Conservation (phyloP, 2,797 vertebrate genomes). For the Coccyzus lansbergi region DNA sequence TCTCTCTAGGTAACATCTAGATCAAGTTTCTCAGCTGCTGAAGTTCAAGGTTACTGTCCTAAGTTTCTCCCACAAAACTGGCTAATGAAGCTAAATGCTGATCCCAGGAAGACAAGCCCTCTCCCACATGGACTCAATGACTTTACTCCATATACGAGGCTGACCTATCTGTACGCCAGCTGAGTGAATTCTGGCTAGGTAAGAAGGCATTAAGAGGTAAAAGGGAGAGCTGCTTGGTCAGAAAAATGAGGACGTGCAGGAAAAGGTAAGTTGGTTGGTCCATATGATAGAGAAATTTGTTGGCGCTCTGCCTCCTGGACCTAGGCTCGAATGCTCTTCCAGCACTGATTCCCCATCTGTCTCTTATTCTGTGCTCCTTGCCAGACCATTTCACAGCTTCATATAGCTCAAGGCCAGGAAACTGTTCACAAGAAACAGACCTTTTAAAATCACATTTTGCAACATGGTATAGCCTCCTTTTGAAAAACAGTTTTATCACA, state of each 20-base stretch:
- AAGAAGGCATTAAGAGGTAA: not conserved
- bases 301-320: conserved; percentile 16
- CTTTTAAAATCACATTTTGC: not conserved
- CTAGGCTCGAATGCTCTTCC: conserved; percentile 15
- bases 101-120: not conserved
- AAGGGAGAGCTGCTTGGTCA: not conserved
- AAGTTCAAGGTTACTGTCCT: not conserved
- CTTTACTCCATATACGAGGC: not conserved
- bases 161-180: not conserved
- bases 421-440: not conserved
- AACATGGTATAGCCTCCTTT: not conserved
- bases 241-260: not conserved
- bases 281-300: not conserved
- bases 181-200: not conserved
- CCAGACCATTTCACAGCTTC: conserved; percentile 50
- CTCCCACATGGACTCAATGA: fast-evolving
- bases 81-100: not conserved
- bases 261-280: not conserved
- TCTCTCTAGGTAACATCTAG: not conserved
- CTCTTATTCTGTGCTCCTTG: not conserved
- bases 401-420: conserved; percentile 4
- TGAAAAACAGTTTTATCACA: not conserved
- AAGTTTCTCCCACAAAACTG: not conserved
- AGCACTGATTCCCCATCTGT: conserved; percentile 45
- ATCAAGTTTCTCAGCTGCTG: not conserved